Evolutionary conservation across 2,797 vertebrate species (phyloP), one percentile per base, ranked within the genome.

Genomic region (Neosalanx taihuensis): DNA sequence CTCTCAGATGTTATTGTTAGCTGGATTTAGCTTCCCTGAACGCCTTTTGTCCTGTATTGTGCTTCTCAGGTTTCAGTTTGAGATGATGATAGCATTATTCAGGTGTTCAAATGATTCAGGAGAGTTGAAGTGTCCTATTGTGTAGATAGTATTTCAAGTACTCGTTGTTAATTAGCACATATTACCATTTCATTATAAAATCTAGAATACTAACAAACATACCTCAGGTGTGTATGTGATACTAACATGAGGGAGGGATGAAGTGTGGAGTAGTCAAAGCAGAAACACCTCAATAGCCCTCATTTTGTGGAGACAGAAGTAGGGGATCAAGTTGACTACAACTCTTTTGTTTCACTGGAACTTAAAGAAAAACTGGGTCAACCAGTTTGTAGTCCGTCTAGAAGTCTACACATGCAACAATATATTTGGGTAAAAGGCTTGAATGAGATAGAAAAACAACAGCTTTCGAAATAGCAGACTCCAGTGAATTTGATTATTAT

Each of bases 1-100:
- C 79, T 87, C 79, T 82, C 80, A 86, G 73, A 78, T 87, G 85
- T 41, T 63, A 56, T 64, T 74, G 57, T 31, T 73, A 64, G 12
- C 59, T 77, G 10, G 56, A 17, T 37, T 56, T 71, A 64, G 13
- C 23, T 63, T 37, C 31, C 65, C n/a, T 37, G 53, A 72, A 64
- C 53, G 69, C 7, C 69, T 71, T n/a, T 72, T 63, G 61, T 65
- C 46, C 70, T 67, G 6, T 49, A 41, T 74, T 64, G 64, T 46
- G 35, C 46, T 76, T 26, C 35, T 71, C 56, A n/a, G 59, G 64
- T 61, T 61, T 53, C 67, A 33, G 6, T 26, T 73, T 58, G 9
- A 56, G 31, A 71, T 72, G 61, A 23, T 67, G 67, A 33, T 58
- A 17, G 65, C 49, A 17, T 35, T 29, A 57, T 64, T 53, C 2